phyloP scores from a whole-genome alignment of 2,888 invertebrate genomes.

The Spisula solida region DNA sequence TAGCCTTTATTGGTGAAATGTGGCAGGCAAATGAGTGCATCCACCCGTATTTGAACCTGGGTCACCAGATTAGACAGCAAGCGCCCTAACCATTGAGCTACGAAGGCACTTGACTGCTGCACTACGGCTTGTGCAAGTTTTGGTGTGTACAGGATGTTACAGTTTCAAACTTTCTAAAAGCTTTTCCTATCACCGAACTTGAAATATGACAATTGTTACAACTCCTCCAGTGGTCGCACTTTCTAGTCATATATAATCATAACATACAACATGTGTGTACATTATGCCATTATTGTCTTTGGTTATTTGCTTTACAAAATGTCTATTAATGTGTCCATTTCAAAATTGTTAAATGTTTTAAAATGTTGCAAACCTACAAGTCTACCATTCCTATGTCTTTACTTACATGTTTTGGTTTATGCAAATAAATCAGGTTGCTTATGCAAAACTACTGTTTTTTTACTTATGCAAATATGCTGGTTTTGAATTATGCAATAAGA shows the following conservation, averaged over 20 bases:
- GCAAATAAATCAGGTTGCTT: no score
- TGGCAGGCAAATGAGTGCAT: no score
- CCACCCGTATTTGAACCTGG: no score
- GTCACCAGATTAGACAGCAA: no score
- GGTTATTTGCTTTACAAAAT: neutral
- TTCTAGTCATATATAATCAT: conserved; percentile 36
- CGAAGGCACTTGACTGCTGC: no score
- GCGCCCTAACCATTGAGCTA: no score
- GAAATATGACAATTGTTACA: neutral
- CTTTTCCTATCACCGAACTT: neutral
- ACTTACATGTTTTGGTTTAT: no score
- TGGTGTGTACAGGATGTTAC: no score
- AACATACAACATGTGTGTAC: neutral
- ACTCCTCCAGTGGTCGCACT: conserved; percentile 16
- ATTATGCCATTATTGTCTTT: neutral
- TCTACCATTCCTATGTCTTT: neutral
- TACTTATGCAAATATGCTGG: neutral
- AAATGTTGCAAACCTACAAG: neutral
- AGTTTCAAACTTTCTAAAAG: no score
- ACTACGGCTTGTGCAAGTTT: no score
- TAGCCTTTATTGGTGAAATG: no score
- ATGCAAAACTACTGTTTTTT: neutral
- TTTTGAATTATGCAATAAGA: neutral
- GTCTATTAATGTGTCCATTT: neutral
- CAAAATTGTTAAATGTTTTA: neutral